phyloP scores from a whole-genome alignment of 1,140 invertebrate species.

The Zaprionus gabonicus region DNA sequence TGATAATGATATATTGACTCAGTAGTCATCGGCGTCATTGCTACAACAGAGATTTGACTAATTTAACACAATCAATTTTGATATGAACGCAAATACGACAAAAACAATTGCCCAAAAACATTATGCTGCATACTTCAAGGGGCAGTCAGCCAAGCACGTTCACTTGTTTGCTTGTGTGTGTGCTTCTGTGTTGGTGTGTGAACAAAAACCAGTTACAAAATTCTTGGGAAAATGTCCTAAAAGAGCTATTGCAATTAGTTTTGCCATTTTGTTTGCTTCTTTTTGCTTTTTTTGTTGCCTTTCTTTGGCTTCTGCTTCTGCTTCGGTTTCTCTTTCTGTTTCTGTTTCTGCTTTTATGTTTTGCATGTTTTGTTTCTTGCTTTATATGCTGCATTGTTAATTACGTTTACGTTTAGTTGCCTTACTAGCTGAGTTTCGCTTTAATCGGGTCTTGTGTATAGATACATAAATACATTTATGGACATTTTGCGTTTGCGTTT shows the following conservation, averaged over 20 bases:
- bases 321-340: not conserved
- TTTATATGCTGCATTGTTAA: conserved; percentile 30
- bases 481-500: conserved; percentile 68
- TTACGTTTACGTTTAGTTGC: conserved; percentile 28
- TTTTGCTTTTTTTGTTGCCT: conserved; percentile 8
- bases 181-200: conserved; percentile 4
- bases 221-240: conserved; percentile 64
- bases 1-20: conserved; percentile 17
- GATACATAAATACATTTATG: conserved; percentile 82
- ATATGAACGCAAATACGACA: conserved; percentile 34
- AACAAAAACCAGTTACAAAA: conserved; percentile 60
- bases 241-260: conserved; percentile 50
- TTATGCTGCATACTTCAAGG: conserved; percentile 24
- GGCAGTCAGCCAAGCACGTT: not conserved
- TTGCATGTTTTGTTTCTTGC: conserved; percentile 37
- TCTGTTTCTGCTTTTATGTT: conserved; percentile 14
- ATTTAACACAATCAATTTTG: conserved; percentile 37
- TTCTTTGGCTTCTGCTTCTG: conserved; percentile 45
- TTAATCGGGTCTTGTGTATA: conserved; percentile 66
- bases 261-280: conserved; percentile 8
- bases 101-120: conserved; percentile 1
- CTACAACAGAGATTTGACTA: conserved; percentile 18
- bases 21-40: conserved; percentile 17
- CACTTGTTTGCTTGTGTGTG: conserved; percentile 16
- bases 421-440: conserved; percentile 37